Evolutionary conservation across 1,140 invertebrate genomes (phyloP).

Genomic region (Batillaria attramentaria): DNA sequence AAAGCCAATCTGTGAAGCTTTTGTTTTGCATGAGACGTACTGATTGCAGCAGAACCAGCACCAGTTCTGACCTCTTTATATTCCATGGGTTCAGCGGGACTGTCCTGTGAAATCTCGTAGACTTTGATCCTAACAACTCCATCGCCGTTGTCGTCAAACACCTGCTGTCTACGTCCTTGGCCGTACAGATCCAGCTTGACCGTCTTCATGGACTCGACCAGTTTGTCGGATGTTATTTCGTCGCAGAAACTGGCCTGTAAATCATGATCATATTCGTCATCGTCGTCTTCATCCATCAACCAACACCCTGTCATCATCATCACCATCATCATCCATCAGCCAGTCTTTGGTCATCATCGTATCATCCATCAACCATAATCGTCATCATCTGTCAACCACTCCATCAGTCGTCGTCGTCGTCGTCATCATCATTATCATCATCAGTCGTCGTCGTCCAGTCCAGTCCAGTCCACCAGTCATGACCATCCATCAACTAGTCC

Average conservation of each 20-base stretch:
- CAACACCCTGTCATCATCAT: not conserved
- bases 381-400: too few species aligned
- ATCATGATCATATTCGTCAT: not conserved
- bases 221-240: not conserved
- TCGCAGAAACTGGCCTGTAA: not conserved
- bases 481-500: too few species aligned
- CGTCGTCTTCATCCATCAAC: not conserved
- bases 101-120: slow-evolving; percentile 9
- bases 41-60: too few species aligned
- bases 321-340: not conserved
- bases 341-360: too few species aligned
- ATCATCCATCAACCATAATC: too few species aligned
- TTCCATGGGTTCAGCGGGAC: not conserved
- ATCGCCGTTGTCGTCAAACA: slow-evolving; percentile 29
- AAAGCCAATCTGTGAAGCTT: too few species aligned
- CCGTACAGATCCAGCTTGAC: slow-evolving; percentile 5
- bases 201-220: not conserved
- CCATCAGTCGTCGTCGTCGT: too few species aligned
- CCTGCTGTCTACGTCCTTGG: not conserved
- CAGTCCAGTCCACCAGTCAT: too few species aligned
- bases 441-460: too few species aligned
- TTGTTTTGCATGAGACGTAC: too few species aligned
- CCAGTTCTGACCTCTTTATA: not conserved
- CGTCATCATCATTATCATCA: too few species aligned
- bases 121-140: slow-evolving; percentile 20